Percentiles rank a stretch among this genome's conserved stretches.
Conservation (phyloP, 2,113 vertebrate species). For the Bombycilla garrulus region DNA sequence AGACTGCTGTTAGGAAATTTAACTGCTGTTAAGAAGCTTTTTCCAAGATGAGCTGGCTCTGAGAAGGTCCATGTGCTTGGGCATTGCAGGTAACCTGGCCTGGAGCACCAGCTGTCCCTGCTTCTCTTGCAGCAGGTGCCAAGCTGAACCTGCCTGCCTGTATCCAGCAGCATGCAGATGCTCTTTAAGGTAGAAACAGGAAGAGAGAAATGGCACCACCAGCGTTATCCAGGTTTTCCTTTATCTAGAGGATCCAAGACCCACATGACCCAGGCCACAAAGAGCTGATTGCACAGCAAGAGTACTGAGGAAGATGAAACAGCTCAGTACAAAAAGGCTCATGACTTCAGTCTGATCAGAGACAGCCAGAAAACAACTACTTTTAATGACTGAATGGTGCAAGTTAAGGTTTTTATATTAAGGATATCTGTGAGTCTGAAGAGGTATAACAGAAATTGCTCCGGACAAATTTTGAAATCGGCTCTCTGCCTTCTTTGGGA, state of each 20-base stretch:
- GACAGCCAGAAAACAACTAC: background rate
- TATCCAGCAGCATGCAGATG: background rate
- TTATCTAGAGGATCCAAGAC: background rate
- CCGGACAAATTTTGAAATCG: background rate
- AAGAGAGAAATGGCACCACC: background rate
- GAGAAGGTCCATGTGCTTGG: background rate
- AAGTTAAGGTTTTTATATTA: background rate
- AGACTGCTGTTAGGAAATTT: background rate
- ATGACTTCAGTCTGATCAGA: background rate
- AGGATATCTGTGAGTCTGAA: background rate
- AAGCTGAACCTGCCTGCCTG: background rate
- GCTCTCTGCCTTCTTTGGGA: background rate
- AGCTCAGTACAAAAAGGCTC: background rate
- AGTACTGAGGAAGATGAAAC: background rate
- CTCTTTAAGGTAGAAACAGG: background rate
- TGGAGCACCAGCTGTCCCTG: background rate
- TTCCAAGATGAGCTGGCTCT: background rate
- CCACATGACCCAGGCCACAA: background rate
- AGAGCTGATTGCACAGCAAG: background rate
- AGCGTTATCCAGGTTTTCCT: background rate
- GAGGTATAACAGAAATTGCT: background rate
- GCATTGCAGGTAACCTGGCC: background rate
- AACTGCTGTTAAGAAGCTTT: background rate
- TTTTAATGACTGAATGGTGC: background rate
- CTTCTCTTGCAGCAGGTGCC: background rate